These are phyloP conservation scores for Borostomias antarcticus DNA, from an alignment of 2,797 vertebrate genomes.

Conservation along the genomic window DNA sequence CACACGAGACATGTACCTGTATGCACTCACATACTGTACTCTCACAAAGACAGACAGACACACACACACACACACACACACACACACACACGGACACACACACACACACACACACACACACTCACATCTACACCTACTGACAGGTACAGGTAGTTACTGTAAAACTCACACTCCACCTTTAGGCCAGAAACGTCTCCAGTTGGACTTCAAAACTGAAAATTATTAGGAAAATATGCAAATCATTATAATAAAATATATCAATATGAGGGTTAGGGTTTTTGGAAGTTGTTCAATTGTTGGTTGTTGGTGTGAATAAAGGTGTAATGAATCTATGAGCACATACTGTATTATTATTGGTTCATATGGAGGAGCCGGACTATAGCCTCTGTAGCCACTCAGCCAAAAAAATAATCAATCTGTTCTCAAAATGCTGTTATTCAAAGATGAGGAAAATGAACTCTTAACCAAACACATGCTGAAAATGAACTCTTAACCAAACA, in stretches of 20 bases:
- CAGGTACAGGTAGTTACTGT: no score
- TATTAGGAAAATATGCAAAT: conserved; percentile 43
- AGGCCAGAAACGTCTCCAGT: conserved; percentile 54
- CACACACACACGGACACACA: conserved; percentile 25
- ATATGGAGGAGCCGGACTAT: conserved; percentile 44
- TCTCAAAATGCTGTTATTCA: conserved; percentile 35
- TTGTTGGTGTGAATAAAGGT: no score
- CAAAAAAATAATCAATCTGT: conserved; percentile 56
- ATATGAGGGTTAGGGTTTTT: conserved; percentile 59
- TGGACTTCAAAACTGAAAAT: conserved; percentile 44
- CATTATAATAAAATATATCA: conserved; percentile 48
- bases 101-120: conserved; percentile 34
- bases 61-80: conserved; percentile 19
- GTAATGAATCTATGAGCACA: no score
- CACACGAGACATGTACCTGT: conserved; percentile 4
- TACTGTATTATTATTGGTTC: conserved; percentile 42
- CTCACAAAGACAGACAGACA: conserved; percentile 16
- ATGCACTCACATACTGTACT: background rate
- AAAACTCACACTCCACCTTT: conserved; percentile 39
- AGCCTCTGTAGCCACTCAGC: conserved; percentile 48
- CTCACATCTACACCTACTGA: conserved; percentile 44
- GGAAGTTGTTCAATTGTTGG: conserved; percentile 65
- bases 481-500: background rate
- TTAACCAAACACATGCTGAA: conserved; percentile 32
- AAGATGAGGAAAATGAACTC: conserved; percentile 49